Evolutionary conservation across 1,140 invertebrate genomes (phyloP).

Genomic region (Drosophila varians): DNA sequence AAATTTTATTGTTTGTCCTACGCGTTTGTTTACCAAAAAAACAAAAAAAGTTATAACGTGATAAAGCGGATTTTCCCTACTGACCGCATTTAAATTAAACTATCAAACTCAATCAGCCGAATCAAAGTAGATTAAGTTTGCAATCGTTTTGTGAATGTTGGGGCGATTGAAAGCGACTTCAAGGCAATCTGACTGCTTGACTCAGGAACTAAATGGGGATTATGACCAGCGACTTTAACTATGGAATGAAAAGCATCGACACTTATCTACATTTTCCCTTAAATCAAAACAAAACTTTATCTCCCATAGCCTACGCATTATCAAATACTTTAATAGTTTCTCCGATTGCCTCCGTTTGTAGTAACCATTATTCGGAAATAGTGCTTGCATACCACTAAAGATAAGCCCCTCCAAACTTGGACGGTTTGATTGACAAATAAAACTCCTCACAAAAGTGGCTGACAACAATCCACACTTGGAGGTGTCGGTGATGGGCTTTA

Average conservation of each 20-base stretch:
- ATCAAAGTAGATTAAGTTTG: slow-evolving; percentile 62
- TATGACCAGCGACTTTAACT: no score
- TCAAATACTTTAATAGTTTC: slow-evolving; percentile 12
- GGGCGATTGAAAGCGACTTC: not conserved
- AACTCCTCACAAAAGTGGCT: slow-evolving; percentile 34
- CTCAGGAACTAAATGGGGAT: slow-evolving; percentile 2
- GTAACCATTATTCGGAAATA: slow-evolving; percentile 5
- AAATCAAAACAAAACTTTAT: not conserved
- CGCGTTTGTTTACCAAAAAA: not conserved
- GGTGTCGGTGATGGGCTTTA: slow-evolving; percentile 35
- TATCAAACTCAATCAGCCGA: slow-evolving; percentile 65
- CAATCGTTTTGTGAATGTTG: slow-evolving; percentile 6
- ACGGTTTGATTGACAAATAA: slow-evolving; percentile 62
- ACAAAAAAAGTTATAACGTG: slow-evolving; percentile 7
- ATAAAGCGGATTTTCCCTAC: slow-evolving; percentile 38
- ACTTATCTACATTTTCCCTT: no score
- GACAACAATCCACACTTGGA: slow-evolving; percentile 52
- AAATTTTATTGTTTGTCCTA: slow-evolving; percentile 28
- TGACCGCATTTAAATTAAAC: slow-evolving; percentile 66
- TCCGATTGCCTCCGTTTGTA: slow-evolving; percentile 15
- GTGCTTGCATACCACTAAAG: slow-evolving; percentile 18
- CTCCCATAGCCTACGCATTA: not conserved
- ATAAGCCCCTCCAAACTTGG: slow-evolving; percentile 35
- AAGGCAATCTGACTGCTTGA: not conserved
- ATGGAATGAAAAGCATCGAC: not conserved